phyloP scores from a whole-genome alignment of 2,113 vertebrate species.

The Pheucticus melanocephalus region DNA sequence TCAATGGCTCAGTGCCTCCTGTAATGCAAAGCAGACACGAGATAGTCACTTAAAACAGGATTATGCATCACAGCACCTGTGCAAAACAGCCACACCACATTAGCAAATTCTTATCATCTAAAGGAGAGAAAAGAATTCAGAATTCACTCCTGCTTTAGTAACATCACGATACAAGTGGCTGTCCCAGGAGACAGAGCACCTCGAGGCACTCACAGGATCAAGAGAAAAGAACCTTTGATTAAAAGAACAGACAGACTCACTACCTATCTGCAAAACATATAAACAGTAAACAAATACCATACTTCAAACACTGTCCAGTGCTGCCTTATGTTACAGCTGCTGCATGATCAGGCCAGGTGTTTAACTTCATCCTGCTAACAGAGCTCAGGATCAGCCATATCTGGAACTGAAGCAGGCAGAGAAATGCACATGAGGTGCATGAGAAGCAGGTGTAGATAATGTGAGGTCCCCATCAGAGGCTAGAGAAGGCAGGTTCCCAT shows the following conservation, averaged over 20 bases:
- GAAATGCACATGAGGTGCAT: neutral
- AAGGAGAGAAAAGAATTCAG: neutral
- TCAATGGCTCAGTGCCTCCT: neutral
- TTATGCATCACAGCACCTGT: neutral
- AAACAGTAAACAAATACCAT: neutral
- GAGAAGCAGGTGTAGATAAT: neutral
- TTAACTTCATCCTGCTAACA: neutral
- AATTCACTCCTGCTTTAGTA: neutral
- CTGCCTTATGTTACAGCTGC: neutral
- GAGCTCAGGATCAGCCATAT: neutral
- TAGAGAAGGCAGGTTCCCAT: neutral
- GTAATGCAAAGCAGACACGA: neutral
- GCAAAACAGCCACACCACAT: neutral
- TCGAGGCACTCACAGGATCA: neutral
- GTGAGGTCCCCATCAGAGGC: neutral
- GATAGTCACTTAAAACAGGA: neutral
- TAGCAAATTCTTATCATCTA: neutral
- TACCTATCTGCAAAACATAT: neutral
- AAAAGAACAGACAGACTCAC: neutral
- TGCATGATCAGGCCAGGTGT: rapidly evolving
- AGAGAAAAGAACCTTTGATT: neutral
- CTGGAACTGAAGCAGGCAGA: neutral
- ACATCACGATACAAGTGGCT: neutral
- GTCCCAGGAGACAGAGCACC: neutral
- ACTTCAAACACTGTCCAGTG: neutral